Conservation (phyloP, 2,113 vertebrate species). For the Thamnaconus septentrionalis region DNA sequence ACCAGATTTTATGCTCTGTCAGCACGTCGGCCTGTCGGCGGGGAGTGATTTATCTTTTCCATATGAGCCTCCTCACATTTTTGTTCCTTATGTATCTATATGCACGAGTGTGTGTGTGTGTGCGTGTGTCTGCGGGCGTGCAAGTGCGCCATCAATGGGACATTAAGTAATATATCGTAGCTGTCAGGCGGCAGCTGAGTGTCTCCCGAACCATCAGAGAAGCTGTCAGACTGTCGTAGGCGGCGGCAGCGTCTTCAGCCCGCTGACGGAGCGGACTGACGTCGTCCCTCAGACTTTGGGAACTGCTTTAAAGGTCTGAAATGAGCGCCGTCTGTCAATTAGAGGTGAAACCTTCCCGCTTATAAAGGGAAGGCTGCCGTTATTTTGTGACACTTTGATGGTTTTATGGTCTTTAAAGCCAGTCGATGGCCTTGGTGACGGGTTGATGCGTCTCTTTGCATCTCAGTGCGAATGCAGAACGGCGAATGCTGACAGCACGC, state of each 20-base stretch:
- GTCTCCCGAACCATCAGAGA: constrained; percentile 39
- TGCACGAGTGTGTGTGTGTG: constrained; percentile 3
- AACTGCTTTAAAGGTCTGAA: constrained; percentile 2
- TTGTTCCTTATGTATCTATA: constrained; percentile 3
- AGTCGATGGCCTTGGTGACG: too few relatives aligned
- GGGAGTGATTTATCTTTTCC: constrained; percentile 41
- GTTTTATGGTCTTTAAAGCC: too few relatives aligned
- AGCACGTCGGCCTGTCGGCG: constrained; percentile 19
- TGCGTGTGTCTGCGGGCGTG: constrained; percentile 2
- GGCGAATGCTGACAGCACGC: too few relatives aligned
- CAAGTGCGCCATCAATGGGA: constrained; percentile 22
- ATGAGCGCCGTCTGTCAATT: constrained; percentile 28
- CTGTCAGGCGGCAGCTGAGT: constrained; percentile 43
- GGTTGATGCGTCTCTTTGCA: too few relatives aligned
- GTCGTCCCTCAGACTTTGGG: constrained; percentile 23
- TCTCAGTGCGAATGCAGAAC: too few relatives aligned
- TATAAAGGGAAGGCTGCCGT: not conserved
- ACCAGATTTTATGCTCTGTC: constrained; percentile 50
- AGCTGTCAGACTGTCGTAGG: constrained; percentile 38
- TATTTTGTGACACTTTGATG: not conserved
- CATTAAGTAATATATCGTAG: constrained; percentile 44
- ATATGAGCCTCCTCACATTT: constrained; percentile 24
- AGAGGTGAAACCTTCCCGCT: constrained; percentile 19
- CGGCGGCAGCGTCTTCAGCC: constrained; percentile 6
- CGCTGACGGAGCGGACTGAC: constrained; percentile 12